Base-by-base conservation (phyloP, 2,888 invertebrate genomes). In the Parthenolecanium corni region DNA sequence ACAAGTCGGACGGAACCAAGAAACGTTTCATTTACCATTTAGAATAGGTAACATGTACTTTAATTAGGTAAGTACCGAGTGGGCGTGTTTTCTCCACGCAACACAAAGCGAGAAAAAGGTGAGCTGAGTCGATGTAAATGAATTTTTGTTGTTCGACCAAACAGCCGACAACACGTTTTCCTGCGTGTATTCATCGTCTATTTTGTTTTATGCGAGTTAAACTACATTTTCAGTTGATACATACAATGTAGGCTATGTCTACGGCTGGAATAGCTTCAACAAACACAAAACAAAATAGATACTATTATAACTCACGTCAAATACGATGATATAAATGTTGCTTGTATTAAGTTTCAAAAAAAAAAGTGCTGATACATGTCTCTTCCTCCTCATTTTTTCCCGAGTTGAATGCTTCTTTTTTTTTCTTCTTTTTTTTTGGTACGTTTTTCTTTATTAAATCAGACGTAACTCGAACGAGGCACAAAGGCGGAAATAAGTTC, bases 41-140 rank as follows among this genome's bases (percentile, higher is more conserved):
- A 23, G 31, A 9, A 31, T 31, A 31, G 5, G 31, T 31, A 31
- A 4, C 31, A 53, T 21, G 53, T 53, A 53, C 38, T 53, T 53
- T 53, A 38, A 53, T 53, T 53, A 53, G 53, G 38, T 40, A 53
- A 38, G 36, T 31, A 31, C 38, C 40, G 40, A 53, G 53, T 53
- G 38, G 53, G 53, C 53, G 53, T 53, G 21, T 21, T 38, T 53
- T 23, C 38, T 53, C 21, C 14, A 23, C 38, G 21, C 21, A 40
- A 31, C 4, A 31, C 5, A 31, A 31, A 31, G 31, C 4, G 9
- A 31, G 9, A 31, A 31, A 31, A 9, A 31, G 9, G 31, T 31
- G 31, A 31, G 31, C 31, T 53, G 38, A 53, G 40, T 53, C 36
- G 53, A 53, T 53, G 53, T 53, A 53, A 53, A 53, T 53, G 53